Base-by-base conservation (phyloP, 2,113 vertebrate species). In the Pycnonotus jocosus region DNA sequence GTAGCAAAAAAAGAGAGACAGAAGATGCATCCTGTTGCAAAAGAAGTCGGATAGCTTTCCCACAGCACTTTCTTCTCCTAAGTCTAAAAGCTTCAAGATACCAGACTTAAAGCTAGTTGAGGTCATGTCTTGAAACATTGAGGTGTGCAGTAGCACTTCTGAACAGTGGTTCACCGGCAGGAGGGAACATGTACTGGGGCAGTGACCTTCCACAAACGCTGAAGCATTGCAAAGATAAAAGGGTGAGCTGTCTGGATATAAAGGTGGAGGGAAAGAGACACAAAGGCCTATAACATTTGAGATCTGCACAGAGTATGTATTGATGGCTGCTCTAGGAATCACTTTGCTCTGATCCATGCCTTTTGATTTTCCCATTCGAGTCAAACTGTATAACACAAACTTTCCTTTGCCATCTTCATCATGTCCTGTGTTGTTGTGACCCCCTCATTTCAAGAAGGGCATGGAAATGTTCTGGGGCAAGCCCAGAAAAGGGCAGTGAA, bases 351-450 rank as follows among this genome's bases (percentile, higher is more conserved):
- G 65, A 35, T 65, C 50, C 23, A 4, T 28, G 22, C 4, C 1
- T 47, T 69, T 86, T 62, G n/a, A 61, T 79, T 79, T 94, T 84
- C 9, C 40, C 11, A 27, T 76, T 51, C 56, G 12, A 85, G 48
- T 61, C 31, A 71, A 15, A 7, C 12, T 54, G 15, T 33, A 40
- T 30, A 62, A 58, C 50, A n/a, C 6, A 54, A 9, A 27, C 10
- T 38, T 80, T 58, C 12, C 1, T 71, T 65, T 72, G 1, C 11
- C n/a, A 48, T 37, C 35, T n/a, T 40, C 54, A 40, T 27, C 0
- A 0, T 31, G 14, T 23, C 12, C 7, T 61, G 9, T 21, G 15
- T 54, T 1, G 1, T 13, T 61, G 14, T 40, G 25, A 14, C 2
- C 4, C 30, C 9, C 11, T 61, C 21, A 31, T 7, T 40, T 61